Base-by-base conservation (phyloP, 2,888 invertebrate species). In the Drosophila formosana region DNA sequence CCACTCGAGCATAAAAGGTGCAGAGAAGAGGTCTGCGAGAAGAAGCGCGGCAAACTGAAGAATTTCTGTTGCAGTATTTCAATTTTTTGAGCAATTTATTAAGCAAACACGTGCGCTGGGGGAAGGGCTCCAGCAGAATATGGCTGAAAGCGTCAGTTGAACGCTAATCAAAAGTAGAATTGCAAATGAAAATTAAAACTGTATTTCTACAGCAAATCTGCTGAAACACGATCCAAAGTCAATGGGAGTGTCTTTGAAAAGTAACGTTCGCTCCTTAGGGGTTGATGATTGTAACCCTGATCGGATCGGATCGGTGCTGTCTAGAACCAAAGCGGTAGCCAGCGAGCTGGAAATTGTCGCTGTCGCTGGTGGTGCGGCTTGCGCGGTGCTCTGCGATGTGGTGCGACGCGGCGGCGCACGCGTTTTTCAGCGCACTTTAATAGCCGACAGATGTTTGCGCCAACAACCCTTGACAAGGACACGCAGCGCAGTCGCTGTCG, bases 391-490 rank as follows among this genome's bases (percentile, higher is more conserved):
- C 18, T 18, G 18, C 18, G 18, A 18, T 18, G 71, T 52, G 75
- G 60, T 57, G 70, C 57, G 65, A 39, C 60, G 68, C 61, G 72
- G 72, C 9, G 32, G 32, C 85, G 81, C 86, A 81, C 86, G 89
- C 89, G 82, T 72, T 83, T 72, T 79, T 73, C 78, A 73, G 78
- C 78, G 81, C 74, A 74, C 68, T 88, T 86, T 83, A 83, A 91
- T 91, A 90, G 90, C 79, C 80, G 91, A 91, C 91, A 91, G 91
- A 91, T 91, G 91, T 90, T 90, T 79, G 86, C 73, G 85, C 55
- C 82, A 82, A 85, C 82, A 82, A 82, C 82, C 82, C 82, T 82
- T 88, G 85, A 82, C 88, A 82, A 82, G 82, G 82, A 82, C 82
- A 76, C 60, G 18, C 18, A 18, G 18, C 18, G 1, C 18, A 18